These are phyloP conservation scores for Limnothrissa miodon DNA, from an alignment of 2,113 vertebrate species.

Conservation along the genomic window DNA sequence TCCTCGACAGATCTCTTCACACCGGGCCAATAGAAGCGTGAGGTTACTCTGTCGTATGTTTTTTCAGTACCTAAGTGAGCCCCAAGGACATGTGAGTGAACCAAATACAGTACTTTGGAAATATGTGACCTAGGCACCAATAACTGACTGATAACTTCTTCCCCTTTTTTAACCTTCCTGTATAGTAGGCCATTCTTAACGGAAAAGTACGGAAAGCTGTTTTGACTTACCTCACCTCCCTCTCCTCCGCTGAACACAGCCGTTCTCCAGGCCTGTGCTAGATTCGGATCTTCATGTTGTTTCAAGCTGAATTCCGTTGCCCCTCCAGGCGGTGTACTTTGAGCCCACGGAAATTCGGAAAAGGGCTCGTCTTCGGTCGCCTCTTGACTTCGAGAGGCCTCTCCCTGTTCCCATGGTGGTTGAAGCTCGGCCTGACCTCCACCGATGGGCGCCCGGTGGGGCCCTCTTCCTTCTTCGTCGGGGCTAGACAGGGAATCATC, in stretches of 20 bases:
- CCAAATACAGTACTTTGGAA: background rate
- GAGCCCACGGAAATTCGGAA: background rate
- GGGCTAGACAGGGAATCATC: too few relatives aligned
- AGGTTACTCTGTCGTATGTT: too few relatives aligned
- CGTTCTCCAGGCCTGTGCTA: too few relatives aligned
- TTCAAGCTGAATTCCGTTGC: too few relatives aligned
- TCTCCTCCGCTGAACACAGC: too few relatives aligned
- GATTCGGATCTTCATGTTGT: too few relatives aligned
- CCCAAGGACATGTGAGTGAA: background rate
- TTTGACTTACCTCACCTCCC: background rate
- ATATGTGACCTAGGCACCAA: background rate
- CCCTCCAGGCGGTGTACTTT: background rate
- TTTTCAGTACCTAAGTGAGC: background rate
- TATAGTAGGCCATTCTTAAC: background rate
- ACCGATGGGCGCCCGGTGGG: too few relatives aligned
- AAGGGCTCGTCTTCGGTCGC: background rate
- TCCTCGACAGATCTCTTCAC: constrained; percentile 15
- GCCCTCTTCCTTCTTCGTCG: too few relatives aligned
- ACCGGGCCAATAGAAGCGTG: constrained; percentile 37
- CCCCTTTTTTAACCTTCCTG: background rate
- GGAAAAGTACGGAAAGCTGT: background rate
- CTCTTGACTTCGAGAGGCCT: too few relatives aligned
- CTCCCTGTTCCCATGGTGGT: background rate
- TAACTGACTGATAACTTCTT: too few relatives aligned
- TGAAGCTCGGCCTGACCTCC: too few relatives aligned